phyloP scores from a whole-genome alignment of 2,113 vertebrate genomes.

The Merops nubicus region DNA sequence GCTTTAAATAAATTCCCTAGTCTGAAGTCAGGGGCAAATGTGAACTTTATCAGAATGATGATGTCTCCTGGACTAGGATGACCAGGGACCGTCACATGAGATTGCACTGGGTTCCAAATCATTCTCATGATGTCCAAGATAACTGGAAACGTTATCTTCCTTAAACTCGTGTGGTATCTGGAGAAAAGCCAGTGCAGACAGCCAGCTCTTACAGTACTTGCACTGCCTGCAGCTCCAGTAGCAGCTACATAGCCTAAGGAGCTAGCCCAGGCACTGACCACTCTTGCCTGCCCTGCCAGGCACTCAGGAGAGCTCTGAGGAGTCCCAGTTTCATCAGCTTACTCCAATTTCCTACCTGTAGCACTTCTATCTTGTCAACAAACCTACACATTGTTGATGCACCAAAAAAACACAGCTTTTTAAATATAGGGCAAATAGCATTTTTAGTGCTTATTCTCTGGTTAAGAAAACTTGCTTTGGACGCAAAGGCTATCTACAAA shows the following conservation, averaged over 20 bases:
- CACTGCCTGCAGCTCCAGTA: background rate
- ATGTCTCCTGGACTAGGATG: background rate
- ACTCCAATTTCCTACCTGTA: background rate
- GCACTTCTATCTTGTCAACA: background rate
- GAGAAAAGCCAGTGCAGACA: background rate
- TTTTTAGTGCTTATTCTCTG: background rate
- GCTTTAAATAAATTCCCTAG: background rate
- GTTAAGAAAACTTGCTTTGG: background rate
- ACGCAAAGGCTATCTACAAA: background rate
- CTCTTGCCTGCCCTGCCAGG: background rate
- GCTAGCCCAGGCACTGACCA: background rate
- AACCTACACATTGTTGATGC: background rate
- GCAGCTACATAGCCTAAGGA: background rate
- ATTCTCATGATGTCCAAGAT: rapidly evolving
- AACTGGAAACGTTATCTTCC: background rate
- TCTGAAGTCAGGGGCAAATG: background rate
- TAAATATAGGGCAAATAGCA: background rate
- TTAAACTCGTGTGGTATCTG: background rate
- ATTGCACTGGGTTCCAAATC: background rate
- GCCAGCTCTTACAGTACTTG: rapidly evolving
- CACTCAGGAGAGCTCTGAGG: background rate
- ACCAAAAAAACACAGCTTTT: background rate
- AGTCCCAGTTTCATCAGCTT: background rate
- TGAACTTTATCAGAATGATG: background rate
- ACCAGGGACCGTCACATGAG: rapidly evolving